Conservation (phyloP, 2,888 invertebrate genomes). For the Nephrotoma guestfalica region DNA sequence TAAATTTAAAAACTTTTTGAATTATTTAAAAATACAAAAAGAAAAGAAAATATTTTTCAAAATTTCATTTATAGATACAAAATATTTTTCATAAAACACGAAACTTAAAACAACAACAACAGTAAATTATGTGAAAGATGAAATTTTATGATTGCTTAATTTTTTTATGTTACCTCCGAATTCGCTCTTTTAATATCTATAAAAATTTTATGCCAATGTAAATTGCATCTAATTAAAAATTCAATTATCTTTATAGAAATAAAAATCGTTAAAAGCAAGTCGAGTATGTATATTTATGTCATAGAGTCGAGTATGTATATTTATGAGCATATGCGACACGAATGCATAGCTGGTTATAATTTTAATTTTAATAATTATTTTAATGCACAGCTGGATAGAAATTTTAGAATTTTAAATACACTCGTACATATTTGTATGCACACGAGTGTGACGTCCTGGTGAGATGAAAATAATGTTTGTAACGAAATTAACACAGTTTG, state of each 20-base stretch:
- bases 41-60: too few relatives aligned
- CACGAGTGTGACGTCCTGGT: too few relatives aligned
- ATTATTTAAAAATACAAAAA: neutral
- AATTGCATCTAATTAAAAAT: neutral
- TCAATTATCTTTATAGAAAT: neutral
- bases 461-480: too few relatives aligned
- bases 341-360: neutral
- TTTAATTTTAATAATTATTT: neutral
- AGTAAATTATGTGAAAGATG: neutral
- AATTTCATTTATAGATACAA: neutral
- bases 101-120: neutral
- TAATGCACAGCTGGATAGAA: neutral
- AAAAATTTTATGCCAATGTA: neutral
- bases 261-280: neutral
- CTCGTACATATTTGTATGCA: too few relatives aligned
- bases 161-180: neutral
- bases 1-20: neutral
- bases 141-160: neutral
- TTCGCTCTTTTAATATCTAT: neutral
- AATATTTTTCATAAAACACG: neutral
- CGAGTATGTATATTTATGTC: too few relatives aligned
- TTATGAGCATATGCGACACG: neutral
- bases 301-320: too few relatives aligned
- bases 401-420: neutral
- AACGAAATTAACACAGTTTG: too few relatives aligned